Evolutionary conservation across 2,797 vertebrate genomes (phyloP), one percentile per base, ranked within the genome.

Genomic region (Coregonus suidteri): DNA sequence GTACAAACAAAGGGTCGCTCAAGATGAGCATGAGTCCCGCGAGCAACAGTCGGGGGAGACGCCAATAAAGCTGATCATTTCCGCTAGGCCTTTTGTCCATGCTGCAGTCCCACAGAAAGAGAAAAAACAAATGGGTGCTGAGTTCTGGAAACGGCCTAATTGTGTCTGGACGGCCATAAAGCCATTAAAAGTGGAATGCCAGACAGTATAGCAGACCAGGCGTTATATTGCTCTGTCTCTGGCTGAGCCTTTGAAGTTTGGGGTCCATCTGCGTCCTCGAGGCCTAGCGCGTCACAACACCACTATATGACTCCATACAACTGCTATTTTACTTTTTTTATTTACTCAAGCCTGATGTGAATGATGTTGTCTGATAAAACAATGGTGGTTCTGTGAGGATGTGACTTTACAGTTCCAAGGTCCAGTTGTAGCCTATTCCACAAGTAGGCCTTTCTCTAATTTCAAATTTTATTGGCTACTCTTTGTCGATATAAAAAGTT

Each of bases 111-210:
- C 90, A 85, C 88, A 90, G 84, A 91, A 93, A 92, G 92, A 93
- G 93, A 85, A 94, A 94, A 96, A 95, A 96, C 95, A 97, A 97
- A 97, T 96, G 96, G 96, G 95, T 96, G 95, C 93, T 94, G 95
- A 95, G 94, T 96, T 96, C 95, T 96, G 93, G 95, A 97, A 97
- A 96, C 90, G 93, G 94, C 94, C 95, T 97, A 97, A 97, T 97
- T 97, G 96, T 95, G 95, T 96, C 96, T 97, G 97, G 95, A 96
- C 95, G 95, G 96, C 93, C 94, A 96, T 98, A 98, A 98, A 98
- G 91, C 96, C 95, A 97, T 98, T 98, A 96, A 96, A 95, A 92
- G 83, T 93, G 95, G 95, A 97, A 97, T 98, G 97, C 96, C 97
- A 98, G 97, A 98, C 97, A 96, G 96, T 96, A 94, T 93, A 96